These are phyloP conservation scores for Calameuta idolon DNA, from an alignment of 2,888 invertebrate species.

Conservation along the genomic window DNA sequence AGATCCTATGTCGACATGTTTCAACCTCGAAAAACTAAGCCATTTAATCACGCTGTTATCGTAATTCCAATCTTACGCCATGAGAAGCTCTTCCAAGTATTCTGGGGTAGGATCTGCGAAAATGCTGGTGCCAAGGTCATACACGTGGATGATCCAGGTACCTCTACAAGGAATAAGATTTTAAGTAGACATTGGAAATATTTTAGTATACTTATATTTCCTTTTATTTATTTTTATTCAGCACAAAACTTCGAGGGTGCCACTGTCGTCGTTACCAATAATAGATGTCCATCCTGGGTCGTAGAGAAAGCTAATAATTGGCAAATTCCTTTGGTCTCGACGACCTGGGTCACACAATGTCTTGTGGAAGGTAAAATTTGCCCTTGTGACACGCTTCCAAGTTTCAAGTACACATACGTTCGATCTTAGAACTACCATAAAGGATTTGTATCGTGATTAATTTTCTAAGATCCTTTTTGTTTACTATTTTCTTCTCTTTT, in stretches of 20 bases:
- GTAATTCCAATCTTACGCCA: slow-evolving; percentile 58
- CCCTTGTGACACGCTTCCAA: slow-evolving; percentile 68
- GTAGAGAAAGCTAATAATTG: slow-evolving; percentile 70
- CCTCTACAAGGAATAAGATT: neutral
- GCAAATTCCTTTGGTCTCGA: slow-evolving; percentile 75
- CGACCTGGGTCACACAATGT: slow-evolving; percentile 78
- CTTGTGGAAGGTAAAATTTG: slow-evolving; percentile 73
- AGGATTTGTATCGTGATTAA: neutral
- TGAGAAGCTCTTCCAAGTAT: slow-evolving; percentile 70
- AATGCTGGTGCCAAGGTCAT: slow-evolving; percentile 68
- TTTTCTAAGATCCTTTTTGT: neutral
- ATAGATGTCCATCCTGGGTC: slow-evolving; percentile 72
- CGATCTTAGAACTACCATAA: neutral
- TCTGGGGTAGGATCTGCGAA: slow-evolving; percentile 74
- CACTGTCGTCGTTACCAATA: slow-evolving; percentile 73
- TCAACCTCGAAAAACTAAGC: slow-evolving; percentile 48
- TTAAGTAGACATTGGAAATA: neutral
- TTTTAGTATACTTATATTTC: neutral
- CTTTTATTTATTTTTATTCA: neutral
- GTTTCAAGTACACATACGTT: slow-evolving; percentile 71
- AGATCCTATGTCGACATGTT: slow-evolving; percentile 66
- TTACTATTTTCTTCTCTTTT: neutral
- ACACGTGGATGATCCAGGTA: slow-evolving; percentile 50
- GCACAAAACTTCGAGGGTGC: slow-evolving; percentile 25
- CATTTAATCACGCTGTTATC: slow-evolving; percentile 50